Evolutionary conservation across 2,888 invertebrate species (phyloP), one percentile per base, ranked within the genome.

Genomic region (Spatulosminthurus flaviceps): DNA sequence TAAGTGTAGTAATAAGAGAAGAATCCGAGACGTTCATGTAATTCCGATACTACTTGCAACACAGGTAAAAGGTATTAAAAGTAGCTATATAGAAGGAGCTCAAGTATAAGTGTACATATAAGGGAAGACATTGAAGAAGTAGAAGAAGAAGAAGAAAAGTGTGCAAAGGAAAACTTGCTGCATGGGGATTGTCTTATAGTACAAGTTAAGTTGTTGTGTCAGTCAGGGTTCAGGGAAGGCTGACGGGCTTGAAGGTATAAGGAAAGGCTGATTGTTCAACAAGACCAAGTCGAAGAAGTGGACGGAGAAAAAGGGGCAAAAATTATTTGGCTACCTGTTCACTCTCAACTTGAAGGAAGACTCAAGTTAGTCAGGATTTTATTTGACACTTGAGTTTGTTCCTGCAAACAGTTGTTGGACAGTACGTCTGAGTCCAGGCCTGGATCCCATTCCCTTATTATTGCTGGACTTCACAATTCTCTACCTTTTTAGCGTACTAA

Each of bases 191-290:
- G 29, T 64, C 64, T 64, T 64, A 21, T 64, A 64, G 64, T 64
- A 24, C 26, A 66, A 76, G 66, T 77, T 71, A 67, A 66, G 78
- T 81, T 81, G 81, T 81, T 81, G 79, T 81, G 81, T 79, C 77
- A 79, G 79, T 79, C 79, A 81, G 81, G 81, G 81, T 79, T 81
- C 77, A 81, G 77, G 81, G 79, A 74, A 78, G 77, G 78, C 26
- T 67, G 75, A 67, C 43, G 34, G 61, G 61, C 73, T 73, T 73
- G 41, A 67, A 76, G 76, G 76, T 76, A 76, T 26, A 64, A 60
- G 42, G 43, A 41, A 76, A 69, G 69, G 76, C 67, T 42, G 43
- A 19, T 9, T n/a, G 67, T 29, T 26, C 21, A 26, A 7, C 22
- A 26, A 51, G 60, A 60, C n/a, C 22, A 71, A 22, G 19, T 0